Evolutionary conservation across 1,140 invertebrate species (phyloP).

Genomic region (Philotrypesis tridentata): DNA sequence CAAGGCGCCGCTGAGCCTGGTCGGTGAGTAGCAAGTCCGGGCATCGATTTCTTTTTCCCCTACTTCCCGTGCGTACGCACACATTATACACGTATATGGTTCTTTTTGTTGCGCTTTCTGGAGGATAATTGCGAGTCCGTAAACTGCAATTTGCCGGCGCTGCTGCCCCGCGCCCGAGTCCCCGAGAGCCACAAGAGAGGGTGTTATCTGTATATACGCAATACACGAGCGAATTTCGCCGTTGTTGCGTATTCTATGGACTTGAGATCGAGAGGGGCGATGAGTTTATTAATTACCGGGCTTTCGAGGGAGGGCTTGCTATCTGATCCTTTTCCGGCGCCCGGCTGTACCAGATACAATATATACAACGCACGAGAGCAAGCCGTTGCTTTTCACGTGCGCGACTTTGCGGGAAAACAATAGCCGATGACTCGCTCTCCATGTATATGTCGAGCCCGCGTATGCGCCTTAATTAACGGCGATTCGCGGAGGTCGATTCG

Average conservation of each 20-base stretch:
- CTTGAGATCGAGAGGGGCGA: neutral
- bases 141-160: neutral
- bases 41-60: neutral
- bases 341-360: too few species aligned
- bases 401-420: too few species aligned
- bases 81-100: too few species aligned
- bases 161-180: too few species aligned
- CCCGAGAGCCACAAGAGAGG: neutral
- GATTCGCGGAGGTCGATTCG: too few species aligned
- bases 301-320: neutral
- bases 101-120: constrained; percentile 8
- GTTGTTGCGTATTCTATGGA: neutral
- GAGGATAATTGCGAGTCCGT: neutral
- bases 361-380: too few species aligned
- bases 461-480: too few species aligned
- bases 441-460: too few species aligned
- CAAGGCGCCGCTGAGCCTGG: constrained; percentile 83
- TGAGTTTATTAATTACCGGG: too few species aligned
- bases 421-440: too few species aligned
- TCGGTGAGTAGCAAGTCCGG: constrained; percentile 76
- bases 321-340: neutral
- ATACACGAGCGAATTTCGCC: neutral
- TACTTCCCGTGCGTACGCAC: neutral
- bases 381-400: too few species aligned
- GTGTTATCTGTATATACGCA: too few species aligned